Conservation (phyloP, 2,888 invertebrate species). For the Microctonus aethiopoides region DNA sequence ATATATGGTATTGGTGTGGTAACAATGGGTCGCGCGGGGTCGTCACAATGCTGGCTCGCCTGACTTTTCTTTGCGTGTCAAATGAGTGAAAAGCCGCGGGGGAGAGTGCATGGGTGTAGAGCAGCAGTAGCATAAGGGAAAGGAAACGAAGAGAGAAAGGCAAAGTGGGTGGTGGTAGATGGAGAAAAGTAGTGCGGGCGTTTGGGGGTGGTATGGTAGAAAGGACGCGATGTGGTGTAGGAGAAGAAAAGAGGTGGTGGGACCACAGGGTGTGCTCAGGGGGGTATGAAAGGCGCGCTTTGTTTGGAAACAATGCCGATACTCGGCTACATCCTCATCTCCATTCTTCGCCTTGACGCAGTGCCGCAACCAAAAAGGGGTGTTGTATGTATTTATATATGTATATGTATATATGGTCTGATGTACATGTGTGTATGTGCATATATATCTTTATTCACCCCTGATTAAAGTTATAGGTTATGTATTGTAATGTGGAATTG, state of each 20-base stretch:
- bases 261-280: conserved; percentile 45
- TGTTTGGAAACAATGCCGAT: conserved; percentile 68
- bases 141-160: conserved; percentile 44
- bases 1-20: conserved; percentile 54
- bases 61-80: conserved; percentile 67
- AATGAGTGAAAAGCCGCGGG: conserved; percentile 65
- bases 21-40: conserved; percentile 58
- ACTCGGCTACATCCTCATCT: conserved; percentile 68
- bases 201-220: conserved; percentile 27
- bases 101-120: conserved; percentile 35
- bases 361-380: conserved; percentile 37
- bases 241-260: conserved; percentile 36
- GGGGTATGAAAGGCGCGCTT: conserved; percentile 66
- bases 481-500: conserved; percentile 35
- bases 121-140: conserved; percentile 35
- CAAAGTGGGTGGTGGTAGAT: background rate
- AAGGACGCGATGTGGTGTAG: conserved; percentile 37
- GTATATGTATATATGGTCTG: conserved; percentile 39
- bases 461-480: conserved; percentile 66
- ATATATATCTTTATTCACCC: conserved; percentile 63
- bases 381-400: background rate
- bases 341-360: conserved; percentile 66
- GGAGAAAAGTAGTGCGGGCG: conserved; percentile 21
- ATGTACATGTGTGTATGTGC: conserved; percentile 47
- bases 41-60: conserved; percentile 62